phyloP scores from a whole-genome alignment of 2,888 invertebrate genomes.

The Allygus modestus region DNA sequence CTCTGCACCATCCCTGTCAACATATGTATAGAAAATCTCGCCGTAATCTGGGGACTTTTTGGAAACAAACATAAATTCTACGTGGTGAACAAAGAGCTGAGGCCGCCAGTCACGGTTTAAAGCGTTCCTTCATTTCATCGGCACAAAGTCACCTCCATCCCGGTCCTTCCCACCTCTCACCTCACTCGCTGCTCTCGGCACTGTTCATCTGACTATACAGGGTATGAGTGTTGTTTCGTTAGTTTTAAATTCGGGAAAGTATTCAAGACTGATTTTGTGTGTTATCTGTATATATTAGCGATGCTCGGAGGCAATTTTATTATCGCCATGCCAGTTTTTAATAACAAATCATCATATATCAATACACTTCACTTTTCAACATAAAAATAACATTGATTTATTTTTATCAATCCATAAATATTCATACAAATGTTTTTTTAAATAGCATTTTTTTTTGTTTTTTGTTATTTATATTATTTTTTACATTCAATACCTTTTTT shows the following conservation, averaged over 20 bases:
- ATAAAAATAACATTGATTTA: not conserved
- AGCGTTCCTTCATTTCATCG: conserved; percentile 61
- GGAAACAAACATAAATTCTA: conserved; percentile 98
- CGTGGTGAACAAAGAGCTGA: conserved; percentile 95
- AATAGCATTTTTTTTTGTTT: too few relatives aligned
- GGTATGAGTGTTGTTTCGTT: conserved; percentile 38
- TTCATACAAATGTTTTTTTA: not conserved
- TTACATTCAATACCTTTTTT: too few relatives aligned
- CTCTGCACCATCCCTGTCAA: conserved; percentile 95
- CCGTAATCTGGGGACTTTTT: conserved; percentile 95
- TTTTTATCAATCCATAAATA: not conserved
- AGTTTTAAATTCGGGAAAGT: conserved; percentile 21
- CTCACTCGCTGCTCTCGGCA: not conserved
- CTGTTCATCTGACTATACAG: conserved; percentile 44
- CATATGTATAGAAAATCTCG: conserved; percentile 95
- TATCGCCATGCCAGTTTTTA: not conserved
- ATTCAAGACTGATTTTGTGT: conserved; percentile 50
- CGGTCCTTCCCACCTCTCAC: too few relatives aligned
- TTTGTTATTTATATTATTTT: too few relatives aligned
- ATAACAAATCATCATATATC: not conserved
- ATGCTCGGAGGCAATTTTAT: not conserved
- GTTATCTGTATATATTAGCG: conserved; percentile 37
- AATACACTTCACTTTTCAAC: not conserved
- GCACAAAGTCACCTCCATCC: conserved; percentile 36
- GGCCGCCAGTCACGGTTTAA: conserved; percentile 82